phyloP scores from a whole-genome alignment of 1,140 invertebrate genomes.

The Psix sp. region DNA sequence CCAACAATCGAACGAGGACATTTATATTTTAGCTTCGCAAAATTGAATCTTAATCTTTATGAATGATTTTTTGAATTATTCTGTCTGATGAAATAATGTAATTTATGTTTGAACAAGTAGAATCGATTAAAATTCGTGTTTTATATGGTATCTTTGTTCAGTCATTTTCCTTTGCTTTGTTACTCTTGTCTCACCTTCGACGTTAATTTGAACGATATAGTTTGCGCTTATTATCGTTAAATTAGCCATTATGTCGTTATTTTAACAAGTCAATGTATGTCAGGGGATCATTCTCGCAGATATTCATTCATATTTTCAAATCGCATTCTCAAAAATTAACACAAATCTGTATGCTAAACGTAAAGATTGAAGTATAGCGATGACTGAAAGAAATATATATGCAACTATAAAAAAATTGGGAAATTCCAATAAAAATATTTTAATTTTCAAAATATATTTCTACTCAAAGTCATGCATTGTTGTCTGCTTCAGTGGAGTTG shows the following conservation, averaged over 20 bases:
- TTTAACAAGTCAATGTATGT: slow-evolving; percentile 78
- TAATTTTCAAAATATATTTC: too few relatives aligned
- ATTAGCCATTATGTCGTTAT: slow-evolving; percentile 78
- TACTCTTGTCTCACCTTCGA: slow-evolving; percentile 75
- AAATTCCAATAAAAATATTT: too few relatives aligned
- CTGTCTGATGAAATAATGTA: too few relatives aligned
- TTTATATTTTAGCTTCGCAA: too few relatives aligned
- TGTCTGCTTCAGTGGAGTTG: too few relatives aligned
- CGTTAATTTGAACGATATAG: slow-evolving; percentile 76
- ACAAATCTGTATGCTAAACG: background rate
- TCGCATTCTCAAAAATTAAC: slow-evolving; percentile 22
- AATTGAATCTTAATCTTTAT: too few relatives aligned
- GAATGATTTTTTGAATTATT: too few relatives aligned
- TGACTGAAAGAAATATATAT: too few relatives aligned
- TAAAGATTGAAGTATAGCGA: too few relatives aligned
- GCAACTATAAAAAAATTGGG: too few relatives aligned
- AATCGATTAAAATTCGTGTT: slow-evolving; percentile 22
- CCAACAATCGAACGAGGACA: too few relatives aligned
- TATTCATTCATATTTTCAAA: slow-evolving; percentile 36
- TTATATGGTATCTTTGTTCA: slow-evolving; percentile 29
- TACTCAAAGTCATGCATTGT: too few relatives aligned
- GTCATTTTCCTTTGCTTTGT: slow-evolving; percentile 37
- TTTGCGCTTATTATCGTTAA: slow-evolving; percentile 77
- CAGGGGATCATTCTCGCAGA: slow-evolving; percentile 69
- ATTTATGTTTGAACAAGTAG: background rate